Conservation (phyloP, 2,113 vertebrate genomes). For the Prinia subflava region DNA sequence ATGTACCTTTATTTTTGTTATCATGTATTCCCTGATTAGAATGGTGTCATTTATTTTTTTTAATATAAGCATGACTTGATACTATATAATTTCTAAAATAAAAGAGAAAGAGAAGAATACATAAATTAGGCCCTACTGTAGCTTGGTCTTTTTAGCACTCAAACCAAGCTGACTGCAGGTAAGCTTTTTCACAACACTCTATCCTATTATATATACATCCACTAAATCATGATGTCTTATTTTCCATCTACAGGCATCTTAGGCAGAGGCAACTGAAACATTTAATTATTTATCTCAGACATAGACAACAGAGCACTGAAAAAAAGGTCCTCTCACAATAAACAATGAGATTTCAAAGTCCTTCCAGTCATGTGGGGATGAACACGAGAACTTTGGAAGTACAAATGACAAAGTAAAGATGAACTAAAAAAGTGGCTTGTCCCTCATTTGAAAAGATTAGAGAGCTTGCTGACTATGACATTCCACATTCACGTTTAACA, state of each 20-base stretch:
- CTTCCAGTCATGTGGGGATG: neutral
- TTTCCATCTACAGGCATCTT: neutral
- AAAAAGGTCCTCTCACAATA: neutral
- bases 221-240: neutral
- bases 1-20: neutral
- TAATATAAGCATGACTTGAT: neutral
- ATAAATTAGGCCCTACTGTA: neutral
- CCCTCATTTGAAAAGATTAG: neutral
- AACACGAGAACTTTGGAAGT: neutral
- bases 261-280: neutral
- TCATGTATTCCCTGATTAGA: neutral
- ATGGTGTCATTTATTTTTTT: rapidly evolving
- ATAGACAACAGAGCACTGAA: neutral
- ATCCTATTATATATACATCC: neutral
- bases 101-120: neutral
- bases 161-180: neutral
- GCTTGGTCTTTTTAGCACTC: neutral
- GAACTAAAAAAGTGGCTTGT: neutral
- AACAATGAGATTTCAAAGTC: neutral
- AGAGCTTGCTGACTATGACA: neutral
- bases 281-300: neutral
- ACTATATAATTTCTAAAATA: neutral
- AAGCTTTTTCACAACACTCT: neutral
- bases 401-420: neutral
- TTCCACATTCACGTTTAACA: neutral